Percentiles rank a stretch among this genome's conserved stretches.
phyloP scores from a whole-genome alignment of 2,888 invertebrate genomes.

The Ametastegia equiseti region DNA sequence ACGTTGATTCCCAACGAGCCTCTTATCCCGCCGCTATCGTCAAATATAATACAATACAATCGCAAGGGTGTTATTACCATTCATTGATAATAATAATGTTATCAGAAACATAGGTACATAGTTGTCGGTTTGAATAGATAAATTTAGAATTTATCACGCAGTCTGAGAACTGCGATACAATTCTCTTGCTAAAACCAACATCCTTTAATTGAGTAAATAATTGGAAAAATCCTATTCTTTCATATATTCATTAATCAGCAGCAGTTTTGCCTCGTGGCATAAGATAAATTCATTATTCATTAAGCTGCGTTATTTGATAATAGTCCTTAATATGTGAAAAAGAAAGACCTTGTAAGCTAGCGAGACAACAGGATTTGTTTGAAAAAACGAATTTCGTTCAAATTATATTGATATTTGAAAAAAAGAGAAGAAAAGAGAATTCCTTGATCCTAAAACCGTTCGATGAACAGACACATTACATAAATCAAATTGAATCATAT shows the following conservation, averaged over 20 bases:
- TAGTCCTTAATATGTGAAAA: background rate
- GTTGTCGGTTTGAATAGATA: background rate
- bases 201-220: too few species aligned
- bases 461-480: background rate
- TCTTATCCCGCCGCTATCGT: background rate
- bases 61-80: background rate
- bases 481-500: background rate
- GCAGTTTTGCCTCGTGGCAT: background rate
- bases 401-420: background rate
- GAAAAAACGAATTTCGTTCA: background rate
- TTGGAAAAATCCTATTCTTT: too few species aligned
- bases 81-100: background rate
- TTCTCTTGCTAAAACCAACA: background rate
- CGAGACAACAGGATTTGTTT: too few species aligned
- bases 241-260: too few species aligned
- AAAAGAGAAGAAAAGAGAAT: background rate
- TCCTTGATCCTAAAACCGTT: background rate
- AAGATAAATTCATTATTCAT: background rate
- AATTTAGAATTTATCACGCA: background rate
- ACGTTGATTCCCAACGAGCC: background rate
- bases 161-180: background rate
- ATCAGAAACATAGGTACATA: background rate
- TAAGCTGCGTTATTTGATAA: slow-evolving; percentile 10
- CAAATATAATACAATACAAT: slow-evolving; percentile 23
- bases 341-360: background rate